A percentile compares a stretch with the other conserved stretches of the same genome.
Evolutionary conservation across 2,113 vertebrate species (phyloP).

Genomic region (Sialia sialis): DNA sequence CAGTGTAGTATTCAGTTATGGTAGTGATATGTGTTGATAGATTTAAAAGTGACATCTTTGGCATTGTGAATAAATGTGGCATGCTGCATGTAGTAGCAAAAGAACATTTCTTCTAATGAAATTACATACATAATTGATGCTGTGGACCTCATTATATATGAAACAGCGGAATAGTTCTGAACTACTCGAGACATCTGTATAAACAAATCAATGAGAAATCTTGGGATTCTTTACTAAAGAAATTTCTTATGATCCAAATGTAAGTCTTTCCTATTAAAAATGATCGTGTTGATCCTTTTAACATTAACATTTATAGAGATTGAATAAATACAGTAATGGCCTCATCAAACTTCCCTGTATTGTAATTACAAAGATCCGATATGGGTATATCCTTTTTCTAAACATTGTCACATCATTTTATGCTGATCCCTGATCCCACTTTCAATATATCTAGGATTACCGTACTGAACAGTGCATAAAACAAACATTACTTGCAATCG

Average conservation of each 20-base stretch:
- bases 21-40: neutral
- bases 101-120: slow-evolving; percentile 2
- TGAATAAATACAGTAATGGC: neutral
- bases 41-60: neutral
- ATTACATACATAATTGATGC: neutral
- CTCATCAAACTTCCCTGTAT: neutral
- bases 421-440: slow-evolving; percentile 47
- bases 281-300: neutral
- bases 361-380: slow-evolving; percentile 21
- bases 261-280: neutral
- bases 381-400: slow-evolving; percentile 35
- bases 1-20: neutral
- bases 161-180: neutral
- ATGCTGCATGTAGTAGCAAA: neutral
- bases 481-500: slow-evolving; percentile 50
- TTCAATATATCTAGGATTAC: slow-evolving; percentile 57
- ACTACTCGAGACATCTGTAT: neutral
- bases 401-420: slow-evolving; percentile 55
- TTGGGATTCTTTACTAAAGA: neutral
- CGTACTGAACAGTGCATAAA: slow-evolving; percentile 30
- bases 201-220: neutral
- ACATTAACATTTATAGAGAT: neutral
- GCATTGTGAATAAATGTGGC: neutral
- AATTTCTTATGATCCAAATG: neutral
- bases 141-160: neutral